Percentiles rank a stretch among this genome's conserved stretches.
Conservation (phyloP, 1,140 invertebrate species). For the Monomorium pharaonis region DNA sequence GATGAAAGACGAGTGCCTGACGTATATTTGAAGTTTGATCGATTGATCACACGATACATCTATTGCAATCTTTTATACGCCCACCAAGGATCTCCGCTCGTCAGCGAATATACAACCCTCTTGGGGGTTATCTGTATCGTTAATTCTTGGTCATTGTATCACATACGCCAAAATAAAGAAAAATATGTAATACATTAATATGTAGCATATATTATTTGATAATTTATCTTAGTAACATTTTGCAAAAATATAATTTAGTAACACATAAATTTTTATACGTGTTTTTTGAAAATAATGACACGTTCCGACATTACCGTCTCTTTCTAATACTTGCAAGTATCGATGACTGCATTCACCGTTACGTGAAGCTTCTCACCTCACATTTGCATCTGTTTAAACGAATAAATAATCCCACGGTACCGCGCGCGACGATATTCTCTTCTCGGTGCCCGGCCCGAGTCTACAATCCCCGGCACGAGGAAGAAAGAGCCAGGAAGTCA, state of each 20-base stretch:
- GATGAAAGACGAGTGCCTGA: conserved; percentile 36
- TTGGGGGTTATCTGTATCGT: background rate
- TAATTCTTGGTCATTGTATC: conserved; percentile 3
- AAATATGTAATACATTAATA: background rate
- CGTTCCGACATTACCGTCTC: background rate
- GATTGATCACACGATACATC: conserved; percentile 60
- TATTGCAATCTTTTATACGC: conserved; percentile 23
- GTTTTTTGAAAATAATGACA: background rate
- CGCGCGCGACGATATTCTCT: conserved; percentile 13
- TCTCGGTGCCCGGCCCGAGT: background rate
- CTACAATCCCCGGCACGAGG: background rate
- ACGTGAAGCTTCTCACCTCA: conserved; percentile 31
- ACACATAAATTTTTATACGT: background rate
- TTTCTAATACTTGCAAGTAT: background rate
- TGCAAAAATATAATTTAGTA: background rate
- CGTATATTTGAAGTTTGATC: conserved; percentile 73
- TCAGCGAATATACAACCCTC: conserved; percentile 36
- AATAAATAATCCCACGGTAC: conserved; percentile 47
- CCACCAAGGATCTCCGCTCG: conserved; percentile 6
- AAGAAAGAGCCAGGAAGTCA: conserved; percentile 51
- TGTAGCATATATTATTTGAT: background rate
- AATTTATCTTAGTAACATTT: background rate
- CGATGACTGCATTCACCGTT: conserved; percentile 35
- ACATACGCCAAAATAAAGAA: background rate
- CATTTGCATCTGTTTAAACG: conserved; percentile 50